Evolutionary conservation across 2,113 vertebrate species (phyloP).

Genomic region (Takifugu flavidus): DNA sequence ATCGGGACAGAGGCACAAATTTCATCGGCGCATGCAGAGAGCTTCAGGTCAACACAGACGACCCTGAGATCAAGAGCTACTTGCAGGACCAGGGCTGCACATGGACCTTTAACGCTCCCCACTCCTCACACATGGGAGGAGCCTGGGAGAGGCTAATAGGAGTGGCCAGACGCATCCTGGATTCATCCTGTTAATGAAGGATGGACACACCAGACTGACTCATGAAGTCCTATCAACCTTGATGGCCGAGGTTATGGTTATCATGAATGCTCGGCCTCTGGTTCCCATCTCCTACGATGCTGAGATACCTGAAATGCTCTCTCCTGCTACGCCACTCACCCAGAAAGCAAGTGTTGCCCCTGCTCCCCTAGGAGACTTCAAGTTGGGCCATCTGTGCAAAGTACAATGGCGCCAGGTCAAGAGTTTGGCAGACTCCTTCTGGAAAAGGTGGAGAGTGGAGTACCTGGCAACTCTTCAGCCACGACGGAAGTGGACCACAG

Average conservation of each 20-base stretch:
- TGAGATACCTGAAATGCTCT: background rate
- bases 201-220: background rate
- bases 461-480: background rate
- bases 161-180: background rate
- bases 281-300: background rate
- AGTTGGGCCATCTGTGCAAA: background rate
- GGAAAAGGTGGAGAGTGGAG: background rate
- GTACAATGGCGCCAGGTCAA: background rate
- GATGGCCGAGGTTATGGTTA: background rate
- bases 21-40: slow-evolving; percentile 3
- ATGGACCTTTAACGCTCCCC: background rate
- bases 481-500: background rate
- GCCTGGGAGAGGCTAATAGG: background rate
- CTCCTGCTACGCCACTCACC: background rate
- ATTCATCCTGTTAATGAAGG: background rate
- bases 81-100: background rate
- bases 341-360: background rate
- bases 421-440: background rate
- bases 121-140: slow-evolving; percentile 3
- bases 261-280: background rate
- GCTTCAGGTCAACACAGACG: background rate
- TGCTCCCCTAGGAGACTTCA: background rate
- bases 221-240: background rate
- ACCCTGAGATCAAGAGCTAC: background rate
- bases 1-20: slow-evolving; percentile 13